phyloP scores from a whole-genome alignment of 2,888 invertebrate species.

The Brenthis ino region DNA sequence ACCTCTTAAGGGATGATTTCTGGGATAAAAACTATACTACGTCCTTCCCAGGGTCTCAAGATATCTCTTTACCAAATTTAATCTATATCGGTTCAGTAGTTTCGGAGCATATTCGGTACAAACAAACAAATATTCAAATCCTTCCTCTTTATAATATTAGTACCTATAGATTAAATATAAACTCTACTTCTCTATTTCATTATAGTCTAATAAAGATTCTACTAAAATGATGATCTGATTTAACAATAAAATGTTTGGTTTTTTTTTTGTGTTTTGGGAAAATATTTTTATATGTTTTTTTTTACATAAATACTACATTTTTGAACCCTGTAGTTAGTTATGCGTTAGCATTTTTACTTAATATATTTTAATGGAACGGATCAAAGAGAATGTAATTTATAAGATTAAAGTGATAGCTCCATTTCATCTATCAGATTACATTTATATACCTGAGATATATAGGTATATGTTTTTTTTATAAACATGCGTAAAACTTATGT shows the following conservation, averaged over 20 bases:
- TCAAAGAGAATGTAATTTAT: slow-evolving; percentile 24
- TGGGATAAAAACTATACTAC: too few species aligned
- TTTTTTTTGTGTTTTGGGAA: too few species aligned
- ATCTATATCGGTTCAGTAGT: too few species aligned
- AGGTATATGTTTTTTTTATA: neutral
- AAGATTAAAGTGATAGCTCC: slow-evolving; percentile 22
- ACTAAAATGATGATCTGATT: slow-evolving; percentile 6
- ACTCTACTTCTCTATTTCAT: slow-evolving; percentile 16
- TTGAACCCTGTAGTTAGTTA: neutral
- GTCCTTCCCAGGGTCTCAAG: too few species aligned
- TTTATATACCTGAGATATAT: neutral
- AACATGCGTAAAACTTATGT: slow-evolving; percentile 1
- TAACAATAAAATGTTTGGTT: slow-evolving; percentile 1
- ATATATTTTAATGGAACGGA: slow-evolving; percentile 13
- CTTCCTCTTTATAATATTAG: too few species aligned
- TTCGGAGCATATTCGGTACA: too few species aligned
- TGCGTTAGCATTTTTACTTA: slow-evolving; percentile 12
- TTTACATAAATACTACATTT: neutral
- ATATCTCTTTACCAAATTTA: too few species aligned
- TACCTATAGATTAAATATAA: slow-evolving; percentile 16
- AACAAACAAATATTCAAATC: too few species aligned
- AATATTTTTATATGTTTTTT: too few species aligned
- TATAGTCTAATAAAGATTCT: slow-evolving; percentile 18
- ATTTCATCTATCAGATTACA: slow-evolving; percentile 22
- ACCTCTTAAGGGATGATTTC: too few species aligned